Percentiles rank a stretch among this genome's conserved stretches.
Evolutionary conservation across 2,888 invertebrate species (phyloP).

Genomic region (Agrotis clavis): DNA sequence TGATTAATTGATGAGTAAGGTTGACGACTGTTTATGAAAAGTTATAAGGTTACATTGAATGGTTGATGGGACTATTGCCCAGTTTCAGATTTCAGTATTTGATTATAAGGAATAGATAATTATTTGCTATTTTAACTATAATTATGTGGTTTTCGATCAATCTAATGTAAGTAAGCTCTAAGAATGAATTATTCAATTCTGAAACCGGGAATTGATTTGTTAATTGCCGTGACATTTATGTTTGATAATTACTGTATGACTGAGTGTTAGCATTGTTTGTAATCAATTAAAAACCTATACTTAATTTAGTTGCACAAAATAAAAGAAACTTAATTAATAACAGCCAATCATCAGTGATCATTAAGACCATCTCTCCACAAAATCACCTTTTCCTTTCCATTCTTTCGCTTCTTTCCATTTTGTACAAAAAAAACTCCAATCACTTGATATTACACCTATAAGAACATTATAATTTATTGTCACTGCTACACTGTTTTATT

Average conservation of each 20-base stretch:
- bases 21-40: not conserved
- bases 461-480: constrained; percentile 71
- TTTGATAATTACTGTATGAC: not conserved
- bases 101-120: no score
- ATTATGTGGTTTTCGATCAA: no score
- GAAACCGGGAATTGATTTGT: no score
- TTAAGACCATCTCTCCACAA: constrained; percentile 51
- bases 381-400: constrained; percentile 90
- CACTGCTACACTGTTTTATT: constrained; percentile 68
- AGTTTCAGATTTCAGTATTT: no score
- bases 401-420: constrained; percentile 78
- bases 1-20: not conserved
- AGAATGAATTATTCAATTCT: no score
- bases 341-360: constrained; percentile 36
- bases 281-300: constrained; percentile 2
- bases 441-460: constrained; percentile 59
- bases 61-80: not conserved
- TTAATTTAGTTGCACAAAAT: not conserved
- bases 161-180: no score
- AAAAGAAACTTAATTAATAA: not conserved
- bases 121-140: no score
- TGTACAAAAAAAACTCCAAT: constrained; percentile 55
- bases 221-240: no score
- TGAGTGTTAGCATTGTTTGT: constrained; percentile 2
- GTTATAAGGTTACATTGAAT: not conserved